Conservation (phyloP, 1,140 invertebrate genomes). For the Pseudomyrmex flavicornis region DNA sequence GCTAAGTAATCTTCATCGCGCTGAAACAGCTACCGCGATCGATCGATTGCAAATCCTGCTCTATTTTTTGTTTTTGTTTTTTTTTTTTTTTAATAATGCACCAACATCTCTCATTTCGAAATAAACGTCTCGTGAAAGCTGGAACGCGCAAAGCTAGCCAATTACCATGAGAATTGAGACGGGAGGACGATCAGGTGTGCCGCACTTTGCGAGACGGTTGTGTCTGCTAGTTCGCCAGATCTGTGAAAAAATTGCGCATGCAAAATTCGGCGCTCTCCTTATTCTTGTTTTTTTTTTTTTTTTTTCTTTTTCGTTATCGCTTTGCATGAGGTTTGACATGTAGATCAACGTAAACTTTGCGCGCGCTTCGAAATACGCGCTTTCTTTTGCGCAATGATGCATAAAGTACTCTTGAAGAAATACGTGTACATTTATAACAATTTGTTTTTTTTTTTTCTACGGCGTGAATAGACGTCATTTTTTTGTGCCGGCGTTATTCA, state of each 20-base stretch:
- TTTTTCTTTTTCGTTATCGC: not conserved
- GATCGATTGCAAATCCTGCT: too few species aligned
- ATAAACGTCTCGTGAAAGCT: constrained; percentile 15
- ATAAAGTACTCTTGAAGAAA: not conserved
- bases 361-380: not conserved
- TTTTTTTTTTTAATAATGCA: not conserved
- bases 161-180: constrained; percentile 51
- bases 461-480: not conserved
- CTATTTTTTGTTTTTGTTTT: too few species aligned
- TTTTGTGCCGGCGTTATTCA: not conserved
- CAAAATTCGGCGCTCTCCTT: not conserved
- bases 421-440: not conserved
- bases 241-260: constrained; percentile 49
- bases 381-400: not conserved
- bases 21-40: not conserved
- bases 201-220: constrained; percentile 41
- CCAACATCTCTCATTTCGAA: not conserved
- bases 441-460: too few species aligned
- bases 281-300: not conserved
- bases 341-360: not conserved
- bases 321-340: not conserved
- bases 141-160: constrained; percentile 16
- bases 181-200: constrained; percentile 16
- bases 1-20: too few species aligned
- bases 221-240: constrained; percentile 33